These are phyloP conservation scores for Lepidocyrtinus sp. DNA, from an alignment of 2,888 invertebrate genomes.

Conservation along the genomic window DNA sequence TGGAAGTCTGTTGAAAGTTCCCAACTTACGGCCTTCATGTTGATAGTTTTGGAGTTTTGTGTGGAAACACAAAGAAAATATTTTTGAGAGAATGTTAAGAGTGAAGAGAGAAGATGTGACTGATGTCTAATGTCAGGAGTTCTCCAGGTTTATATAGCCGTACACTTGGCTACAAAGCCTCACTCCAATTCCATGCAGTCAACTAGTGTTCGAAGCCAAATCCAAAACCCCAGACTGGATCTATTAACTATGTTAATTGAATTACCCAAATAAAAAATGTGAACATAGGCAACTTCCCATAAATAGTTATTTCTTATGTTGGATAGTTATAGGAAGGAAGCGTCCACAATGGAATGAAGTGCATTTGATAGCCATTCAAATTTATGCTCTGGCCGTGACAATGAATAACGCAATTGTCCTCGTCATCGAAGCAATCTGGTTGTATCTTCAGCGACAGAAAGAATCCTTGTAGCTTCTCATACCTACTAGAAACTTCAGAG, in stretches of 20 bases:
- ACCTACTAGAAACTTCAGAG: too few species aligned
- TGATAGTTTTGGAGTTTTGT: not conserved
- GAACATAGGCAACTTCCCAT: not conserved
- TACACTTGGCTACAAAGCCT: not conserved
- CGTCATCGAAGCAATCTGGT: too few species aligned
- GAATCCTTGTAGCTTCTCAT: too few species aligned
- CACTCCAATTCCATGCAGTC: not conserved
- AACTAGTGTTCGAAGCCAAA: not conserved
- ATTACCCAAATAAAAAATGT: not conserved
- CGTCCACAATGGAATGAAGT: too few species aligned
- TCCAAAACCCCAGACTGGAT: not conserved
- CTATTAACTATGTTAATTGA: not conserved
- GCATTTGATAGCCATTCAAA: too few species aligned
- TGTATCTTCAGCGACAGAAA: too few species aligned
- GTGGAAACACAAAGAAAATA: not conserved
- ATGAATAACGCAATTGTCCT: too few species aligned
- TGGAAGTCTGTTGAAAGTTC: too few species aligned
- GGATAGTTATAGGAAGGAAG: too few species aligned
- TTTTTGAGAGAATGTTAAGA: not conserved
- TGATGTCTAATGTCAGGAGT: not conserved
- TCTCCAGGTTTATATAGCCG: not conserved
- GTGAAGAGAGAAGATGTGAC: not conserved
- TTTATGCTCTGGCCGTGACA: too few species aligned
- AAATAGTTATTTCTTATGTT: too few species aligned
- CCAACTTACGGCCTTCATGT: not conserved